A percentile compares a stretch with the other conserved stretches of the same genome.
Evolutionary conservation across 2,113 vertebrate species (phyloP).

Genomic region (Gnathonemus longibarbis): DNA sequence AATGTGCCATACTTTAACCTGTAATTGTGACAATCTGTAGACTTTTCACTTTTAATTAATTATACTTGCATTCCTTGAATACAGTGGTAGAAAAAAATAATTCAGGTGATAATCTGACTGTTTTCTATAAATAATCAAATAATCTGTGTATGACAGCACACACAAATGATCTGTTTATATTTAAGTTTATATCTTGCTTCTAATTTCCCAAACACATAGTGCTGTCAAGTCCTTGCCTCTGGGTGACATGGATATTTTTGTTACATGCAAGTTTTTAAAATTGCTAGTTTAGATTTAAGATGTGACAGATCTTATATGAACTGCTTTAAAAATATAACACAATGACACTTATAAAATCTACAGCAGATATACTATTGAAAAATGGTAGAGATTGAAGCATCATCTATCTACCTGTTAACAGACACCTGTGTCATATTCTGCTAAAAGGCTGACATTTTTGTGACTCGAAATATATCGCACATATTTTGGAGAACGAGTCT

Average conservation of each 20-base stretch:
- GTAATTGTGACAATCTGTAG: not conserved
- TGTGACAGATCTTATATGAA: not conserved
- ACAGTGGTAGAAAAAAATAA: not conserved
- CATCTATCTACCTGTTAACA: not conserved
- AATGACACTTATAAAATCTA: not conserved
- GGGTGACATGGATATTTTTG: constrained; percentile 10
- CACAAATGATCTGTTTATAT: not conserved
- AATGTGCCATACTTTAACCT: not conserved
- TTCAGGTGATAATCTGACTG: not conserved
- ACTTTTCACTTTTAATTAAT: not conserved
- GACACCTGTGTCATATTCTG: not conserved
- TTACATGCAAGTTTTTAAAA: constrained; percentile 8
- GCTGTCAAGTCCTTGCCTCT: not conserved
- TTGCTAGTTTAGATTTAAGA: not conserved
- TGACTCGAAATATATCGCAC: not conserved
- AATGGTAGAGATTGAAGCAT: not conserved
- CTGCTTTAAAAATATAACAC: not conserved
- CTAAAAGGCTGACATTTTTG: not conserved
- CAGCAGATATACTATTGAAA: not conserved
- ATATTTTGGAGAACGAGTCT: not conserved
- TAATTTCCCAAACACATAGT: not conserved
- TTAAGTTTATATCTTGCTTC: not conserved
- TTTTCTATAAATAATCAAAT: not conserved
- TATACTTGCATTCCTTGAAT: not conserved
- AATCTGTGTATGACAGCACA: not conserved